Percentiles rank a stretch among this genome's conserved stretches.
These are phyloP conservation scores for Ophion ventricosus DNA, from an alignment of 2,888 invertebrate species.

Conservation along the genomic window DNA sequence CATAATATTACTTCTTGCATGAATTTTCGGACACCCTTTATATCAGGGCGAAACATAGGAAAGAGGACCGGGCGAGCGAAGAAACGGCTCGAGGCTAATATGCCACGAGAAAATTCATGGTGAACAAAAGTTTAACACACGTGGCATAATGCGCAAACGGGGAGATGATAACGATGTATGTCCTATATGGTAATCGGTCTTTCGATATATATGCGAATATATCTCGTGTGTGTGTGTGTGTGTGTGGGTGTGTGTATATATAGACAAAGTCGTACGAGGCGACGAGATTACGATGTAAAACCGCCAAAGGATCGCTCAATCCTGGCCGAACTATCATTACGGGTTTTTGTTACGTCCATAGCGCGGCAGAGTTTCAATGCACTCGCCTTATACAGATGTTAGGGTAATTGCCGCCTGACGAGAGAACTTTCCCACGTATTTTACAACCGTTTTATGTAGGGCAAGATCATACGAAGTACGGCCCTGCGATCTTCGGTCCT, in stretches of 20 bases:
- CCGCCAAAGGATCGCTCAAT: constrained; percentile 37
- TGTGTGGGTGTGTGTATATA: not conserved
- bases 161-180: constrained; percentile 21
- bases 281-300: constrained; percentile 29
- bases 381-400: constrained; percentile 23
- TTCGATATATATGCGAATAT: constrained; percentile 1
- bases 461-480: not conserved
- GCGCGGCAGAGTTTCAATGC: constrained; percentile 15
- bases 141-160: constrained; percentile 15
- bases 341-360: constrained; percentile 50
- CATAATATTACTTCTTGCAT: no score
- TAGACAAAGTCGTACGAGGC: not conserved
- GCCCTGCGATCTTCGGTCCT: not conserved
- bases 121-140: constrained; percentile 22
- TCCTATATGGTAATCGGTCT: constrained; percentile 8
- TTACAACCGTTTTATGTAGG: constrained; percentile 9
- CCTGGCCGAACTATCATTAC: constrained; percentile 54
- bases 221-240: not conserved
- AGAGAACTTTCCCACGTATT: constrained; percentile 52
- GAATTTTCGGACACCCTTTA: constrained; percentile 4
- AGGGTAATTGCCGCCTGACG: constrained; percentile 1
- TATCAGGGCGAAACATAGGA: not conserved
- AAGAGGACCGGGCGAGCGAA: constrained; percentile 13
- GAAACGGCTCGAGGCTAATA: constrained; percentile 56
- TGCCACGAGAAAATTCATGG: constrained; percentile 6